Base-by-base conservation (phyloP, 2,888 invertebrate species). In the Dorcus hopei region DNA sequence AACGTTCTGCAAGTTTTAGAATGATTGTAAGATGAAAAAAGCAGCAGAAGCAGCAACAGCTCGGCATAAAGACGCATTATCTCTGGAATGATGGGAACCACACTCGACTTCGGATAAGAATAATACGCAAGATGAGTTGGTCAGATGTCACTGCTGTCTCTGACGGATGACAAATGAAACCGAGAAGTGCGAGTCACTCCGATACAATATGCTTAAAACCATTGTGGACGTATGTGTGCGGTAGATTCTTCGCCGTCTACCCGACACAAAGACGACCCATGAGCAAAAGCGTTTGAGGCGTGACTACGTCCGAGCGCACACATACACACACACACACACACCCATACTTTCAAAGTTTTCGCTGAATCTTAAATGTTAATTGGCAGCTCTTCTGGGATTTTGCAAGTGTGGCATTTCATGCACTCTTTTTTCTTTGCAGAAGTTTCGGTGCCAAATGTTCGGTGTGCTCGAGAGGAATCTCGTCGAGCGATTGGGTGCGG, bases 401-500 rank as follows among this genome's bases (percentile, higher is more conserved):
- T 33, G 6, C 26, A 33, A 33, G 26, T 7, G 1, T 7, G 26
- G 26, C 26, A 33, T 33, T 33, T 33, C 26, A 33, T 7, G 26
- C 26, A 4, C 26, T 33, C 26, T 6, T 33, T 33, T 33, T 33
- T 33, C 7, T 33, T 42, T 83, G 59, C 83, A 97, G 97, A 85
- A 91, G 92, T 75, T 97, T 95, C 79, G 95, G 96, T 61, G 92
- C 95, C 57, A 96, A 96, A 81, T 99, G 98, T 80, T 91, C 95
- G 52, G 96, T 96, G 78, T 98, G 98, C 80, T 88, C 90, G 69
- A 87, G 97, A 54, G 89, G 90, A 69, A 95, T 98, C 74, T 93
- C 94, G 14, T 88, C 97, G 14, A 93, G 94, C 47, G 98, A 98
- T 81, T 99, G 98, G 98, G 97, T 99, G 72, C 85, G 98, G 63